phyloP scores from a whole-genome alignment of 2,797 vertebrate genomes.

The Sebastes baramenuke region DNA sequence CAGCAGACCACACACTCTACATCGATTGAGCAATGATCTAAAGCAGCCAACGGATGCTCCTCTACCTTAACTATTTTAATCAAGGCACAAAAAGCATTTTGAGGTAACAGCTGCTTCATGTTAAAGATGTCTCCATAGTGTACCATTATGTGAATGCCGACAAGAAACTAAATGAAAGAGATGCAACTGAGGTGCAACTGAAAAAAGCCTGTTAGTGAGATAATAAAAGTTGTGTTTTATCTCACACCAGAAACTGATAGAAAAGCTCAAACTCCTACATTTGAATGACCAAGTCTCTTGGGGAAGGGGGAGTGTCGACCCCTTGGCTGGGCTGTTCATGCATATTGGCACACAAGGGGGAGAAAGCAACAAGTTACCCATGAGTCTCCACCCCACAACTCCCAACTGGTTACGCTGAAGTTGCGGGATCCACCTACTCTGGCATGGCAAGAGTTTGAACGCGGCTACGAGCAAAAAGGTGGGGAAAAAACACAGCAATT shows the following conservation, averaged over 20 bases:
- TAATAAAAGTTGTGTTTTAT: slow-evolving; percentile 39
- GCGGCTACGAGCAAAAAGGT: slow-evolving; percentile 70
- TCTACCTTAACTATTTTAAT: background rate
- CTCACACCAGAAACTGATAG: slow-evolving; percentile 49
- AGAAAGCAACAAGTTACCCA: slow-evolving; percentile 84
- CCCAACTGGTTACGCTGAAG: slow-evolving; percentile 88
- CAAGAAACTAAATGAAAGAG: slow-evolving; percentile 26
- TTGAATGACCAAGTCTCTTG: slow-evolving; percentile 79
- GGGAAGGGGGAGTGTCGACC: slow-evolving; percentile 62
- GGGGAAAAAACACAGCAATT: slow-evolving; percentile 63
- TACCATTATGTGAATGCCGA: slow-evolving; percentile 53
- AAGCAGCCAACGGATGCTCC: slow-evolving; percentile 22
- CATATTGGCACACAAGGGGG: slow-evolving; percentile 72
- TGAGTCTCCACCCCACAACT: slow-evolving; percentile 88
- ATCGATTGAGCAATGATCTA: background rate
- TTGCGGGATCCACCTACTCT: slow-evolving; percentile 83
- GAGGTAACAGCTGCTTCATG: background rate
- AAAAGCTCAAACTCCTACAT: slow-evolving; percentile 72
- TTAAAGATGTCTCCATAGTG: slow-evolving; percentile 49
- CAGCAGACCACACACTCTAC: slow-evolving; percentile 40
- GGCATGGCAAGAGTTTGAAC: slow-evolving; percentile 83
- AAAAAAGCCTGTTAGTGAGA: slow-evolving; percentile 71
- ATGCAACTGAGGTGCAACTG: slow-evolving; percentile 36
- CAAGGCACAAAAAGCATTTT: slow-evolving; percentile 25
- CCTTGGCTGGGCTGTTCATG: slow-evolving; percentile 79